Evolutionary conservation across 1,140 invertebrate genomes (phyloP).

Genomic region (Conopomorpha cramerella): DNA sequence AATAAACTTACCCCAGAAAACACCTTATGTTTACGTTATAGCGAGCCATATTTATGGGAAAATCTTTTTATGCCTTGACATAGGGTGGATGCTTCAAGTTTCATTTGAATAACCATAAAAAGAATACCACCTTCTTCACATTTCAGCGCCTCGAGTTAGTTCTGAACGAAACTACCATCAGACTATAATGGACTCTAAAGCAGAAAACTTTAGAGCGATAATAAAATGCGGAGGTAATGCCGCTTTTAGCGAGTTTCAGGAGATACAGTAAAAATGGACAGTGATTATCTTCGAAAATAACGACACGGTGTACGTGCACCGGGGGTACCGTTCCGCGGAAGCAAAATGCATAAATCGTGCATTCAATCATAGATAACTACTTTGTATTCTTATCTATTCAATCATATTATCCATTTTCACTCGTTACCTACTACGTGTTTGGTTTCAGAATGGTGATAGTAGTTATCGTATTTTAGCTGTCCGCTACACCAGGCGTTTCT

Average conservation of each 20-base stretch:
- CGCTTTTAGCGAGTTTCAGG: neutral
- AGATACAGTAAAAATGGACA: neutral
- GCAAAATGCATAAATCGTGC: no score
- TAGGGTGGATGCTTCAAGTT: constrained; percentile 13
- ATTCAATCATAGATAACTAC: no score
- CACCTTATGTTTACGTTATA: neutral
- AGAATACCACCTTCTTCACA: constrained; percentile 6
- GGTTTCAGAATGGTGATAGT: no score
- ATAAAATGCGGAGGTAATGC: no score
- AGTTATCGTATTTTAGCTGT: no score
- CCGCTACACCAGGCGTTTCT: no score
- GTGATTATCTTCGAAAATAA: neutral
- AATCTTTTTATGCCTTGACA: constrained; percentile 23
- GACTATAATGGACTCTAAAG: neutral
- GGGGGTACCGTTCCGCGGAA: no score
- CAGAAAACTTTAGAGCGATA: neutral
- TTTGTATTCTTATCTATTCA: no score
- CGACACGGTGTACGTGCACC: no score
- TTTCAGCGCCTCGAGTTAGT: neutral
- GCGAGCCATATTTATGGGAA: constrained; percentile 23
- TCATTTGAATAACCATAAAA: constrained; percentile 32
- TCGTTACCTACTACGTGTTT: no score
- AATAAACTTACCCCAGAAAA: neutral
- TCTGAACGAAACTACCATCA: neutral
- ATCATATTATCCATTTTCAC: no score